A percentile compares a stretch with the other conserved stretches of the same genome.
These are phyloP conservation scores for Micromussa lordhowensis DNA, from an alignment of 92 coral and sea anemone species.

Conservation along the genomic window DNA sequence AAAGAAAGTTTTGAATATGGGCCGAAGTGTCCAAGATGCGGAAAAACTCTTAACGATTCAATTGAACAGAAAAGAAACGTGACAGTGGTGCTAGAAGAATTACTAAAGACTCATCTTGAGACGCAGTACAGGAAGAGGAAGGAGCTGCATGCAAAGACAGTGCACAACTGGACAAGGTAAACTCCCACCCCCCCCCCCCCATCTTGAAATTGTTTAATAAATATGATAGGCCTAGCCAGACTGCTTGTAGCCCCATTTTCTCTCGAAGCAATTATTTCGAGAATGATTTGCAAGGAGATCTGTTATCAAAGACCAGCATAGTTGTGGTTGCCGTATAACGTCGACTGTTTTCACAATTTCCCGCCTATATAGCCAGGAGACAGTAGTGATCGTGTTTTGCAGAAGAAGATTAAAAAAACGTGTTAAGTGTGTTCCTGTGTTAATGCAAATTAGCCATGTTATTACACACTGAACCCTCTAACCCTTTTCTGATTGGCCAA, in stretches of 20 bases:
- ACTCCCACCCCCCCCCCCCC: too few relatives aligned
- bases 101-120: neutral
- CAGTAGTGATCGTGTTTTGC: too few relatives aligned
- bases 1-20: slow-evolving; percentile 21
- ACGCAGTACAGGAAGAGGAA: neutral
- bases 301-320: neutral
- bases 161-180: slow-evolving; percentile 10
- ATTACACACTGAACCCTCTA: too few relatives aligned
- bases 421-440: too few relatives aligned
- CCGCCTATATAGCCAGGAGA: too few relatives aligned
- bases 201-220: neutral
- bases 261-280: neutral
- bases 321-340: too few relatives aligned
- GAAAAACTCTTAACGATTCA: slow-evolving; percentile 14
- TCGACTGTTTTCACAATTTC: too few relatives aligned
- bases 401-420: too few relatives aligned
- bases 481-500: too few relatives aligned
- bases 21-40: slow-evolving; percentile 18
- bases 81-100: neutral
- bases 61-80: neutral
- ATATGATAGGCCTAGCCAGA: neutral
- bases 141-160: neutral
- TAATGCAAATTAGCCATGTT: too few relatives aligned
- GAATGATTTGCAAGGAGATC: neutral
- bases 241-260: neutral